Percentiles rank a stretch among this genome's conserved stretches.
Conservation (phyloP, 2,888 invertebrate species). For the Lagria hirta region DNA sequence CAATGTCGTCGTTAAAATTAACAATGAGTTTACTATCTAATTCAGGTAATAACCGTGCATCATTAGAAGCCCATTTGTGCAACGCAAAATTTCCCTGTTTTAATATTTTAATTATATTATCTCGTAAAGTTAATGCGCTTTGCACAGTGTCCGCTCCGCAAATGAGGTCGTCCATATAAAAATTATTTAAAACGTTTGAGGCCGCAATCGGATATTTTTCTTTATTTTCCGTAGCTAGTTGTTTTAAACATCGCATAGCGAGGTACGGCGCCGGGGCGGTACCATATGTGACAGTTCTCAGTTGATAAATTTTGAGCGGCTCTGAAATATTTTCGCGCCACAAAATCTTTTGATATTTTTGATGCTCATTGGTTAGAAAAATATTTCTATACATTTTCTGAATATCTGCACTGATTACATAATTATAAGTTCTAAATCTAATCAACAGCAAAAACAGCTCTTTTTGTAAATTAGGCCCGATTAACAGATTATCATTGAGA, state of each 20-base stretch:
- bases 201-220: conserved; percentile 2
- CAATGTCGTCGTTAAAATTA: conserved; percentile 8
- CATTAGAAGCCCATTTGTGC: conserved; percentile 12
- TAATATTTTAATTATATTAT: conserved; percentile 3
- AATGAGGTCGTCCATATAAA: conserved; percentile 26
- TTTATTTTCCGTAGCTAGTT: conserved; percentile 8
- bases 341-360: conserved; percentile 7
- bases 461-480: conserved; percentile 5
- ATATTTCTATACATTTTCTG: conserved; percentile 11
- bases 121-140: conserved; percentile 2
- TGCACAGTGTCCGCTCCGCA: conserved; percentile 9
- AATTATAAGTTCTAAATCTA: conserved; percentile 3
- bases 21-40: background rate
- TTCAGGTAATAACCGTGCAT: background rate
- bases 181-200: conserved; percentile 10
- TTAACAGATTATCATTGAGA: conserved; percentile 3
- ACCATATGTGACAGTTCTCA: conserved; percentile 12
- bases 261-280: conserved; percentile 5
- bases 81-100: conserved; percentile 14
- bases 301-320: conserved; percentile 3
- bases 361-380: conserved; percentile 3
- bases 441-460: conserved; percentile 3
- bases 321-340: conserved; percentile 6
- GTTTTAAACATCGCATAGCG: conserved; percentile 4
- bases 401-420: conserved; percentile 2